Evolutionary conservation across 2,888 invertebrate genomes (phyloP).

Genomic region (Drosophila macrospina): DNA sequence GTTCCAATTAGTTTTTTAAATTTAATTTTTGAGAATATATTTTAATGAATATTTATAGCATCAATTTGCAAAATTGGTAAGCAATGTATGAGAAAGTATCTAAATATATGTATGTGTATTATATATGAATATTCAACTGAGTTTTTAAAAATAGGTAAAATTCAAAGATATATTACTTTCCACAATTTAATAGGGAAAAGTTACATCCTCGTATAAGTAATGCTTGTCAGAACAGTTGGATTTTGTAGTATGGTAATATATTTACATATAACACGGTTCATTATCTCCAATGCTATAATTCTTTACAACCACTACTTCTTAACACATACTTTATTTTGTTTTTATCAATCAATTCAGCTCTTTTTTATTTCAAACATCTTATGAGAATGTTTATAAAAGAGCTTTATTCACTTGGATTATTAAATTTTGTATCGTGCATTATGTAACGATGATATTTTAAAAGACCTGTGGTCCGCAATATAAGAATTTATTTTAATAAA

Average conservation of each 20-base stretch:
- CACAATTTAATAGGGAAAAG: not conserved
- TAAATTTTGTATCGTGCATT: no score
- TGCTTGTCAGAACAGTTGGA: not conserved
- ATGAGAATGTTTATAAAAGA: no score
- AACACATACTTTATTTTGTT: no score
- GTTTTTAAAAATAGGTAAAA: not conserved
- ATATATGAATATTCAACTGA: slow-evolving; percentile 21
- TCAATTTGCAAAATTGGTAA: slow-evolving; percentile 20
- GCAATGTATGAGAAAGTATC: slow-evolving; percentile 4
- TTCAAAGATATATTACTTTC: slow-evolving; percentile 7
- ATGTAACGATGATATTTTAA: no score
- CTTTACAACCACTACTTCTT: no score
- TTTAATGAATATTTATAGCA: slow-evolving; percentile 3
- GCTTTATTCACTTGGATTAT: no score
- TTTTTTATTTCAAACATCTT: no score
- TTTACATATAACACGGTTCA: no score
- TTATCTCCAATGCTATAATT: not conserved
- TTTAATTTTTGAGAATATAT: slow-evolving; percentile 12
- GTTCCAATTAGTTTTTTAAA: slow-evolving; percentile 14
- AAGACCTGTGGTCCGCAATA: no score
- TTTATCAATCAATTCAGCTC: no score
- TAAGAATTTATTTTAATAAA: no score
- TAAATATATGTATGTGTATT: slow-evolving; percentile 35
- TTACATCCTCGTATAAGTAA: not conserved
- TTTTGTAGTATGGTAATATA: not conserved